Base-by-base conservation (phyloP, 1,140 invertebrate genomes). In the Hylyphantes graminicola region DNA sequence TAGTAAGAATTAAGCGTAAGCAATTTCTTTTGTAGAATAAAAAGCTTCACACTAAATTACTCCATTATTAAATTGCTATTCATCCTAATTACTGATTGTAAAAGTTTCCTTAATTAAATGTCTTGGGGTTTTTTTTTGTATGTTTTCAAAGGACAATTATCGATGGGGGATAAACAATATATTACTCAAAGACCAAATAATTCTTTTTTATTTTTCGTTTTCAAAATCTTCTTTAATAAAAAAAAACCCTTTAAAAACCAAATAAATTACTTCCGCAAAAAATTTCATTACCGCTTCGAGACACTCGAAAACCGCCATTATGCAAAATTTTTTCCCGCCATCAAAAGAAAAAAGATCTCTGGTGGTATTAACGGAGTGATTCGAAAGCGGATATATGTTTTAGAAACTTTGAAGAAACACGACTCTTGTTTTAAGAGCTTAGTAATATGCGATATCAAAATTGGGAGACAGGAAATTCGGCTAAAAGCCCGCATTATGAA, bases 341-440 rank as follows among this genome's bases (percentile, higher is more conserved):
- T 81, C 73, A 81, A 35, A 63, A 73, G 68, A 81, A 63, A 48
- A 53, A 17, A 13, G 50, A 74, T 57, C 17, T 59, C 57, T 19
- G 59, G 17, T 19, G 59, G 35, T 15, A 50, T 70, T 48, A 21
- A 7, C 17, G 2, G 48, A 64, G 59, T 77, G 61, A 55, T n/a
- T 57, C 55, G 19, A 70, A 70, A 70, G 68, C 15, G 13, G 15
- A 65, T 54, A 78, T 78, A 78, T 76, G 63, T 74, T 57, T 55
- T 13, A 59, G 35, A 63, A 63, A 15, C 19, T 61, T 13, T 10
- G 65, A 35, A 70, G 73, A 81, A 81, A 81, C 79, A 73, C 68
- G 79, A 73, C 54, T 81, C 79, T 81, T 73, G 67, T 81, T 81
- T 81, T 81, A 81, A 81, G 73, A 48, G 79, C 79, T 81, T 81